A percentile compares a stretch with the other conserved stretches of the same genome.
These are phyloP conservation scores for Peromyscus maniculatus DNA, from an alignment of 2,113 vertebrate species.

Conservation along the genomic window DNA sequence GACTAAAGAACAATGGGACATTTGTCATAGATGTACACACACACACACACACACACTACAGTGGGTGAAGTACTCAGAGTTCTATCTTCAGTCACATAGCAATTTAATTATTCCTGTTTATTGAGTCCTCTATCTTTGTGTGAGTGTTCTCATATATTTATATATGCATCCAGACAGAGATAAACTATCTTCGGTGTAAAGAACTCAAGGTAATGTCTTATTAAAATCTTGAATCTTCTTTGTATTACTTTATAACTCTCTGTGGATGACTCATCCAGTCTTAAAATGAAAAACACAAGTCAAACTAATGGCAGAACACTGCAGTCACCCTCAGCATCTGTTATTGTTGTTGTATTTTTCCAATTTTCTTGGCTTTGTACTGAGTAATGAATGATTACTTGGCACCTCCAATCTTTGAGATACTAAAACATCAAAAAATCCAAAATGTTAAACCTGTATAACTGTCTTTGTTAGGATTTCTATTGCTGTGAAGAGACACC, in stretches of 20 bases:
- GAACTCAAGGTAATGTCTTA: background rate
- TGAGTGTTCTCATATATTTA: slow-evolving; percentile 55
- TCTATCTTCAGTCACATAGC: slow-evolving; percentile 10
- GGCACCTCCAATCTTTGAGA: background rate
- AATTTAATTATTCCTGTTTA: slow-evolving; percentile 47
- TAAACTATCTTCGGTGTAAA: background rate
- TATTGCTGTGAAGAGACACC: background rate
- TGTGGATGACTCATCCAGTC: background rate
- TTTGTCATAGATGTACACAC: background rate
- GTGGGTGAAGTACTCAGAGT: background rate
- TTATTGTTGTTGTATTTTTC: background rate
- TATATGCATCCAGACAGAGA: slow-evolving; percentile 51
- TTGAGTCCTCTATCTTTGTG: slow-evolving; percentile 24
- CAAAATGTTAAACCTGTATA: background rate
- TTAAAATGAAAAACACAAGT: slow-evolving; percentile 61
- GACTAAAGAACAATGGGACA: slow-evolving; percentile 24
- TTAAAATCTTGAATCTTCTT: slow-evolving; percentile 53
- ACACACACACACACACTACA: background rate
- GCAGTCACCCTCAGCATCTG: background rate
- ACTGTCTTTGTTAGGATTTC: background rate
- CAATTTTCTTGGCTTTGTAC: slow-evolving; percentile 23
- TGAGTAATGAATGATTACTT: slow-evolving; percentile 61
- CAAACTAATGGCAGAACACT: slow-evolving; percentile 43
- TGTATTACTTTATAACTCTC: slow-evolving; percentile 57
- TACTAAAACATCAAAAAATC: background rate